A percentile compares a stretch with the other conserved stretches of the same genome.
phyloP scores from a whole-genome alignment of 2,888 invertebrate genomes.

The Elgonia sp. region DNA sequence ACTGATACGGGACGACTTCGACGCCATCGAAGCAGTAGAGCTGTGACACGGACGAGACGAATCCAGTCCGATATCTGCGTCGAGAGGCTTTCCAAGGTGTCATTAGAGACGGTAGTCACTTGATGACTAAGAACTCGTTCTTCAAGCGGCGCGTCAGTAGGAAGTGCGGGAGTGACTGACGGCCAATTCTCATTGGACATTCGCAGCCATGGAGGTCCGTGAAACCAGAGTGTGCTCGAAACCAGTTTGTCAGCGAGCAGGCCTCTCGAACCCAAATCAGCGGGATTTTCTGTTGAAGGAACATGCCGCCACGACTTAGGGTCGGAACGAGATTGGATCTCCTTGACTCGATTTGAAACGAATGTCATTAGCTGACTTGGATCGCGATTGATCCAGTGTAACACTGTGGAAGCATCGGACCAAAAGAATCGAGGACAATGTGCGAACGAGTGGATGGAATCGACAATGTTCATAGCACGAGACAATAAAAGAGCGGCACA shows the following conservation, averaged over 20 bases:
- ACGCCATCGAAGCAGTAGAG: too few species aligned
- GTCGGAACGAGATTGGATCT: background rate
- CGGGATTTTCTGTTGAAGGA: background rate
- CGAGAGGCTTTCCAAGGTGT: too few species aligned
- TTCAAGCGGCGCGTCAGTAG: too few species aligned
- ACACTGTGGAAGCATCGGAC: conserved; percentile 4
- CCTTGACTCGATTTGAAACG: background rate
- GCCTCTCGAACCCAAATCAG: background rate
- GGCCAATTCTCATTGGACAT: too few species aligned
- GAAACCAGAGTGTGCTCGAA: background rate
- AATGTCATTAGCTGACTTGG: background rate
- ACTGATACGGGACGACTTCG: too few species aligned
- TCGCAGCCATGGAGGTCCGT: background rate
- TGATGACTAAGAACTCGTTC: too few species aligned
- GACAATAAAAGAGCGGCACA: conserved; percentile 11
- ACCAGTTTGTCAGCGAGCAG: background rate
- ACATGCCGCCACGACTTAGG: background rate
- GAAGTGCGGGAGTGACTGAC: too few species aligned
- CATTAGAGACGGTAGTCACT: too few species aligned
- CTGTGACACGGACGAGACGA: too few species aligned
- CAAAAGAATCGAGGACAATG: background rate
- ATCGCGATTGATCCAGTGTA: background rate
- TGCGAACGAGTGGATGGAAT: too few species aligned
- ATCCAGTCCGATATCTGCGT: too few species aligned
- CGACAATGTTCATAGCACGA: background rate